phyloP scores from a whole-genome alignment of 2,888 invertebrate genomes.

The Coremacera marginata region DNA sequence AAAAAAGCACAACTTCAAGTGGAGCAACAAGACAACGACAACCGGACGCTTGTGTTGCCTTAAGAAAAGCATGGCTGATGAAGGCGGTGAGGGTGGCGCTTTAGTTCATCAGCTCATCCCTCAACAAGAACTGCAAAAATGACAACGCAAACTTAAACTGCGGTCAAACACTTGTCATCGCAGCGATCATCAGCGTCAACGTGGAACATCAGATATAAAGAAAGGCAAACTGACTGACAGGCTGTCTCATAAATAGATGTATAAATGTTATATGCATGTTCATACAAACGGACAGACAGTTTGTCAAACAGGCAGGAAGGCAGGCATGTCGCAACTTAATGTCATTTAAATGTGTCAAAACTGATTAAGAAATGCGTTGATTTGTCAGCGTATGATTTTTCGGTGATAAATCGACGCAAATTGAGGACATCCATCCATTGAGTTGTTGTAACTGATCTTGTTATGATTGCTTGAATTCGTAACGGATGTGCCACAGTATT shows the following conservation, averaged over 20 bases:
- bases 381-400: constrained; percentile 11
- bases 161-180: too few species aligned
- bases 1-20: too few species aligned
- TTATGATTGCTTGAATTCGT: too few species aligned
- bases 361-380: constrained; percentile 56
- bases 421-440: background rate
- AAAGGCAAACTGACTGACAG: too few species aligned
- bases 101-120: background rate
- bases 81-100: too few species aligned
- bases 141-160: background rate
- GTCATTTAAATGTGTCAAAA: constrained; percentile 54
- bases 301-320: background rate
- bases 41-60: too few species aligned
- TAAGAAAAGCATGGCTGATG: too few species aligned
- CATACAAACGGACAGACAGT: background rate
- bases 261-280: background rate
- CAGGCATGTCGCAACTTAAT: constrained; percentile 57
- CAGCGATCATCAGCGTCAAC: too few species aligned
- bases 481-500: too few species aligned
- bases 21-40: too few species aligned
- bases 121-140: constrained; percentile 43
- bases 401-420: background rate
- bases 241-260: background rate
- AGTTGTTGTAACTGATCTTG: background rate
- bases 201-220: too few species aligned